Conservation (phyloP, 2,888 invertebrate genomes). For the Netelia inedita region DNA sequence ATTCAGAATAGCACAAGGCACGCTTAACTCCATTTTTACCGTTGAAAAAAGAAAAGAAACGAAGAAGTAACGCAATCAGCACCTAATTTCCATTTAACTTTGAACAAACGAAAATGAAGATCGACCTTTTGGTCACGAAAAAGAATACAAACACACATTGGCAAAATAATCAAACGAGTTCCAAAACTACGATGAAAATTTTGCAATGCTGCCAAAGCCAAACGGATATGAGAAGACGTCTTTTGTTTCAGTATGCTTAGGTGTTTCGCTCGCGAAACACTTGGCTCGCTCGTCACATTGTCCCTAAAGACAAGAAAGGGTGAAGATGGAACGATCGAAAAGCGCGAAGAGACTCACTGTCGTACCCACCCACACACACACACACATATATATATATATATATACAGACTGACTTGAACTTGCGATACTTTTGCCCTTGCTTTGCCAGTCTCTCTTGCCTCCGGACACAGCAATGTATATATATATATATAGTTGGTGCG, state of each 20-base stretch:
- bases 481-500: neutral
- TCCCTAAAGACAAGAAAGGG: constrained; percentile 12
- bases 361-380: too few species aligned
- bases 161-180: neutral
- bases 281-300: neutral
- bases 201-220: neutral
- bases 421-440: constrained; percentile 21
- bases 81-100: too few species aligned
- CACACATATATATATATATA: too few species aligned
- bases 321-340: constrained; percentile 5
- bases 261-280: neutral
- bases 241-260: constrained; percentile 10
- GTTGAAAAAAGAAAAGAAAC: neutral
- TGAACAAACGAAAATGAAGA: too few species aligned
- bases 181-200: constrained; percentile 4
- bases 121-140: too few species aligned
- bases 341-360: neutral
- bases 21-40: neutral
- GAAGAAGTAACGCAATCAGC: too few species aligned
- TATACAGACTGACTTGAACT: constrained; percentile 17
- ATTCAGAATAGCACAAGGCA: neutral
- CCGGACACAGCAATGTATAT: constrained; percentile 23
- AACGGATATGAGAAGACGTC: constrained; percentile 17
- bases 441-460: constrained; percentile 2
- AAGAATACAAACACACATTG: too few species aligned